phyloP scores from a whole-genome alignment of 1,140 invertebrate genomes.

The Drosophila nigrodunni region DNA sequence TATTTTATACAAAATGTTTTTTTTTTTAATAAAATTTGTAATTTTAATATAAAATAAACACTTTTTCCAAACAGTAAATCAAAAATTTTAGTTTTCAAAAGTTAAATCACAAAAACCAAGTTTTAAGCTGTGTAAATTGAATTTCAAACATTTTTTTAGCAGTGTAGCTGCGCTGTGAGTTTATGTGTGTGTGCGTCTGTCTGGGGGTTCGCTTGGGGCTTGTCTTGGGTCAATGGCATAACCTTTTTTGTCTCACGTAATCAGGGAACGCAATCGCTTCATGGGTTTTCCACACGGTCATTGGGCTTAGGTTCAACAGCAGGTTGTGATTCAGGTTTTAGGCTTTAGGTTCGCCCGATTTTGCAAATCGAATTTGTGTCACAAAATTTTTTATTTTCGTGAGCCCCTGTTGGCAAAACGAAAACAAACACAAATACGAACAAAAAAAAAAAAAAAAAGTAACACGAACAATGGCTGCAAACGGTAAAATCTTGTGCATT shows the following conservation, averaged over 20 bases:
- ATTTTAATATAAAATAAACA: too few species aligned
- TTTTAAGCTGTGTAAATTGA: too few species aligned
- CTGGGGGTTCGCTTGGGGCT: conserved; percentile 6
- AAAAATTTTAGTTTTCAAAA: too few species aligned
- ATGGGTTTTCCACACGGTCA: conserved; percentile 27
- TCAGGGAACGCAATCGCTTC: conserved; percentile 47
- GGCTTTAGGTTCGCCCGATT: conserved; percentile 29
- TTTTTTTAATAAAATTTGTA: too few species aligned
- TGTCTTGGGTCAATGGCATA: conserved; percentile 14
- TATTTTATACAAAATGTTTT: too few species aligned
- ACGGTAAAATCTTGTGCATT: conserved; percentile 58
- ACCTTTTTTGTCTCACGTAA: conserved; percentile 34
- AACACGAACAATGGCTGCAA: conserved; percentile 32
- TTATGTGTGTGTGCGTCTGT: conserved; percentile 3
- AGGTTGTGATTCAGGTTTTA: conserved; percentile 3
- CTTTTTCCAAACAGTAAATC: too few species aligned
- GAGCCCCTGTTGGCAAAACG: conserved; percentile 7
- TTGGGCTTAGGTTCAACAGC: conserved; percentile 37
- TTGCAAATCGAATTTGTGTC: conserved; percentile 61
- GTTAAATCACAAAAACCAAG: too few species aligned
- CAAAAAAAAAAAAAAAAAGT: conserved; percentile 33
- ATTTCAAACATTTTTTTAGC: too few species aligned
- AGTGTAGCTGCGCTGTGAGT: background rate
- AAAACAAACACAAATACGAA: conserved; percentile 9
- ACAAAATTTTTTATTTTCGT: conserved; percentile 36